Base-by-base conservation (phyloP, 1,140 invertebrate species). In the Diorhabda sublineata region DNA sequence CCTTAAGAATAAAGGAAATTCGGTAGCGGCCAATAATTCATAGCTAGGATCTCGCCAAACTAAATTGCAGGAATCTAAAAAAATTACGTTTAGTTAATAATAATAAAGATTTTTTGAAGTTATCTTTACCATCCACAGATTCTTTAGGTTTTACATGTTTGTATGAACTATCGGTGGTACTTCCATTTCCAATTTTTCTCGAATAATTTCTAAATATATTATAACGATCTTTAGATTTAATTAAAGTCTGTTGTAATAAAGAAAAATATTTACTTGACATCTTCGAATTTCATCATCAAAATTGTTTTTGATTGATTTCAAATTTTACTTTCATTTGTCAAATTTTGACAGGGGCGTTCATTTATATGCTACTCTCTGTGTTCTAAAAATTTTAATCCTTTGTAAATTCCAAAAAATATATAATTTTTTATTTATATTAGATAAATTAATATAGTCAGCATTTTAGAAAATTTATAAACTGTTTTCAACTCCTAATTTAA, bases 1-100 rank as follows among this genome's bases (percentile, higher is more conserved):
- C 66, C 90, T 90, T 45, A 93, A 77, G 69, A 88, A 88, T 77
- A 92, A 88, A 45, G 90, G 82, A 71, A 87, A 87, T 47, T 90
- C 90, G 69, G 64, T 77, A 0, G 88, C 87, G 52, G 86, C 87
- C 64, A 92, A 76, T 9, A 89, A 73, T 71, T 88, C 86, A 83
- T 86, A 88, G 72, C 87, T 87, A 3, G 85, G 83, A 71, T 81
- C 78, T 45, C 76, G 72, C 75, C 77, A 79, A 58, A 74, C 78
- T 64, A 79, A 74, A 66, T 74, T 75, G 4, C 63, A 68, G 8
- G 71, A 63, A 62, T 75, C 77, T 78, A 61, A 61, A 70, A 74
- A 8, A 52, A 69, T 42, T 42, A 63, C 56, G 60, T 42, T 8
- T 61, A 44, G 42, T 58, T 63, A 56, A n/a, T 42, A 44, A 44